phyloP scores from a whole-genome alignment of 2,888 invertebrate genomes.

The Scrobipalpa atriplicella region DNA sequence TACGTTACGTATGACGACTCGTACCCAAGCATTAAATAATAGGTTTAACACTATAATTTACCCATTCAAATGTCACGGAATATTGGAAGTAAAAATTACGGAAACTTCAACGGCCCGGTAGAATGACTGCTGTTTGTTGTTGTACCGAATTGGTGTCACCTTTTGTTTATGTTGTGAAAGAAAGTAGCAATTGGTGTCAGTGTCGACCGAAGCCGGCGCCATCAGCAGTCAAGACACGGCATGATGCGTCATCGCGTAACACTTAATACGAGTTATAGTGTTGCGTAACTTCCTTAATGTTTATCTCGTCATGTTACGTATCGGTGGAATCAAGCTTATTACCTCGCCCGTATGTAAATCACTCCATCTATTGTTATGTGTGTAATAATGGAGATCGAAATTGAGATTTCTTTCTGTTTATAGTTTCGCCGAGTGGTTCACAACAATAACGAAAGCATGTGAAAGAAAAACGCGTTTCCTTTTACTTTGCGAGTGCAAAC shows the following conservation, averaged over 20 bases:
- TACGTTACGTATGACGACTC: conserved; percentile 34
- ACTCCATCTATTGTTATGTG: conserved; percentile 44
- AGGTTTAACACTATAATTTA: conserved; percentile 1
- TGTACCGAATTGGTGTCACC: conserved; percentile 49
- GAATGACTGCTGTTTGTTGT: conserved; percentile 18
- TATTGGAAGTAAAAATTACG: conserved; percentile 2
- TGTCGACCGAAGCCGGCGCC: conserved; percentile 69
- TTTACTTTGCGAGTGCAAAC: conserved; percentile 23
- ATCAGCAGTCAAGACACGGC: conserved; percentile 60
- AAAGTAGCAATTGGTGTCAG: conserved; percentile 71
- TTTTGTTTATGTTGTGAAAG: conserved; percentile 70
- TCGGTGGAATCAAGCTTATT: conserved; percentile 32
- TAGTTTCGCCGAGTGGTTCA: conserved; percentile 33
- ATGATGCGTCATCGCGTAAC: conserved; percentile 72
- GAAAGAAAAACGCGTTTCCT: conserved; percentile 31
- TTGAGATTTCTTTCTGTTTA: conserved; percentile 35
- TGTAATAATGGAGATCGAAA: conserved; percentile 41
- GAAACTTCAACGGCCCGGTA: not conserved
- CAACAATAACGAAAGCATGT: conserved; percentile 39
- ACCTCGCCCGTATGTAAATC: conserved; percentile 42
- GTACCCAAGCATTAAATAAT: conserved; percentile 22
- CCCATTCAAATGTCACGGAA: not conserved
- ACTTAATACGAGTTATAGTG: conserved; percentile 36
- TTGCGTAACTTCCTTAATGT: conserved; percentile 67
- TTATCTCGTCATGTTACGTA: conserved; percentile 46